These are phyloP conservation scores for Phainopepla nitens DNA, from an alignment of 2,113 vertebrate species.

Conservation along the genomic window DNA sequence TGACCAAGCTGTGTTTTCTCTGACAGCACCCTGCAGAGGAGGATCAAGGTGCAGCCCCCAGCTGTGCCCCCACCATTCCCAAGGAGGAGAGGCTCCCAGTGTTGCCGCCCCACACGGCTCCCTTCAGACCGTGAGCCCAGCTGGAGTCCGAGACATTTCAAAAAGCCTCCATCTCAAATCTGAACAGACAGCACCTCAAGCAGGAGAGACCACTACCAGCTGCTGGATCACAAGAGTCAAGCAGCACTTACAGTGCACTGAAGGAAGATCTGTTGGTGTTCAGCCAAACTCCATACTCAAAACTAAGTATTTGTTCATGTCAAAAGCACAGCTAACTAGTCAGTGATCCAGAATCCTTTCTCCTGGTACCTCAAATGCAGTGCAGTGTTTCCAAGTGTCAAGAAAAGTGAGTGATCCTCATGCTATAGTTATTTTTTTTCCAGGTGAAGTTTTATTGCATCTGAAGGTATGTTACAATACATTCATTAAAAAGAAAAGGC, in stretches of 20 bases:
- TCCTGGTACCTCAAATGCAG: not conserved
- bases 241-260: not conserved
- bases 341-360: not conserved
- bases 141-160: conserved; percentile 78
- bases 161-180: conserved; percentile 79
- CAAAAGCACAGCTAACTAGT: not conserved
- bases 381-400: not conserved
- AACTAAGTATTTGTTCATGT: not conserved
- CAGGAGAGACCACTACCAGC: not conserved
- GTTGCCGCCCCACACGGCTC: conserved; percentile 80
- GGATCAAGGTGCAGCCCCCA: conserved; percentile 63
- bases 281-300: not conserved
- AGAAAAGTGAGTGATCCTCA: not conserved
- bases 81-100: conserved; percentile 65
- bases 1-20: not conserved
- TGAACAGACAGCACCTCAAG: conserved; percentile 22
- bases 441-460: conserved; percentile 15
- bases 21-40: conserved; percentile 72
- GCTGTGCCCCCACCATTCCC: conserved; percentile 71
- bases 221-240: not conserved
- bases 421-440: not conserved
- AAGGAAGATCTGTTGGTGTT: not conserved
- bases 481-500: not conserved
- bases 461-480: not conserved
- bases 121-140: conserved; percentile 81